These are phyloP conservation scores for Entomobrya multifasciata DNA, from an alignment of 2,888 invertebrate species.

Conservation along the genomic window DNA sequence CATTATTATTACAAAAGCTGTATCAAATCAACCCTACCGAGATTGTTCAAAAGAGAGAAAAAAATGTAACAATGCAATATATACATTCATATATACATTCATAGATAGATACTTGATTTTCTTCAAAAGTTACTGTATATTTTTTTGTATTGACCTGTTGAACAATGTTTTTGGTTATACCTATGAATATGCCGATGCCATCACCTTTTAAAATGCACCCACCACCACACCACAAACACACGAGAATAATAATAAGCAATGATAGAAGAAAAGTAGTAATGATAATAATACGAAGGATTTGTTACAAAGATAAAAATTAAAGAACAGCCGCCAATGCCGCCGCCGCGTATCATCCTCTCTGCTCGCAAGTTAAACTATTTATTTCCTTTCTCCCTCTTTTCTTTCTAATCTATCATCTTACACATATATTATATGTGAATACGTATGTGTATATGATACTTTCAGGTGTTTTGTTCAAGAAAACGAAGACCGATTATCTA, in stretches of 20 bases:
- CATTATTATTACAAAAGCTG: background rate
- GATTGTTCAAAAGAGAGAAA: background rate
- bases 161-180: background rate
- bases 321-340: conserved; percentile 56
- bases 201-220: background rate
- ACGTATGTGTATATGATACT: conserved; percentile 13
- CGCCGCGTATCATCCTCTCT: background rate
- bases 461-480: conserved; percentile 64
- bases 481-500: conserved; percentile 70
- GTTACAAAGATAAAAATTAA: conserved; percentile 68
- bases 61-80: conserved; percentile 55
- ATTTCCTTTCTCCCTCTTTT: background rate
- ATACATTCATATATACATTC: background rate
- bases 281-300: conserved; percentile 55
- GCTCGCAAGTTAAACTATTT: background rate
- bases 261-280: conserved; percentile 23
- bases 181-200: background rate
- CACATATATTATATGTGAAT: too few species aligned
- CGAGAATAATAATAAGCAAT: conserved; percentile 22
- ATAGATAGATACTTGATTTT: too few species aligned
- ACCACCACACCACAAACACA: conserved; percentile 8
- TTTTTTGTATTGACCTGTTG: background rate
- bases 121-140: too few species aligned
- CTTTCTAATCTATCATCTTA: conserved; percentile 65
- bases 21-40: background rate